phyloP scores from a whole-genome alignment of 2,797 vertebrate species.

The Emys orbicularis region DNA sequence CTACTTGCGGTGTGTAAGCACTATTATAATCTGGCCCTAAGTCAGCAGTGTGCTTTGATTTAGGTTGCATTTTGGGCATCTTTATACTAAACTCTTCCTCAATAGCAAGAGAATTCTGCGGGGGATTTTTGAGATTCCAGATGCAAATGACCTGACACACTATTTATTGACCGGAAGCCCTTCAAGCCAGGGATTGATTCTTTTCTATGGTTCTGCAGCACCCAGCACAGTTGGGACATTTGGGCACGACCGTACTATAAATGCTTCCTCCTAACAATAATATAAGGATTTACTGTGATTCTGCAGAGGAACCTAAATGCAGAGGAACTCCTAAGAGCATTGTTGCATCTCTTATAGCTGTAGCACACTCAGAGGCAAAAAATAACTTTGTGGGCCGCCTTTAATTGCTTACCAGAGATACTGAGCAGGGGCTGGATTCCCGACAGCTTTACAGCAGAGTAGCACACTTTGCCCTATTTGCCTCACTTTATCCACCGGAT shows the following conservation, averaged over 20 bases:
- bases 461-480: slow-evolving; percentile 89
- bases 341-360: not conserved
- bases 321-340: not conserved
- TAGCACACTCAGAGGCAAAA: not conserved
- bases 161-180: not conserved
- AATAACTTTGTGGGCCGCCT: not conserved
- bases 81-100: not conserved
- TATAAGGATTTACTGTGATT: not conserved
- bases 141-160: not conserved
- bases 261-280: not conserved
- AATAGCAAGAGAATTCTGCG: not conserved
- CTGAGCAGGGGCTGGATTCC: slow-evolving; percentile 86
- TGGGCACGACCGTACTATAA: not conserved
- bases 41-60: not conserved
- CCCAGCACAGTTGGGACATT: not conserved
- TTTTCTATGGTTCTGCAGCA: not conserved
- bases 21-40: not conserved
- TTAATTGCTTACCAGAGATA: slow-evolving; percentile 90
- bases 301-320: not conserved
- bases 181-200: not conserved
- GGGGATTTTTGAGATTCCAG: not conserved
- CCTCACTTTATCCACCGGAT: slow-evolving; percentile 89
- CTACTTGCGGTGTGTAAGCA: not conserved
- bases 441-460: slow-evolving; percentile 92
- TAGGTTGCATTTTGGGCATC: not conserved